Evolutionary conservation across 2,888 invertebrate species (phyloP).

Genomic region (Tipula helvola): DNA sequence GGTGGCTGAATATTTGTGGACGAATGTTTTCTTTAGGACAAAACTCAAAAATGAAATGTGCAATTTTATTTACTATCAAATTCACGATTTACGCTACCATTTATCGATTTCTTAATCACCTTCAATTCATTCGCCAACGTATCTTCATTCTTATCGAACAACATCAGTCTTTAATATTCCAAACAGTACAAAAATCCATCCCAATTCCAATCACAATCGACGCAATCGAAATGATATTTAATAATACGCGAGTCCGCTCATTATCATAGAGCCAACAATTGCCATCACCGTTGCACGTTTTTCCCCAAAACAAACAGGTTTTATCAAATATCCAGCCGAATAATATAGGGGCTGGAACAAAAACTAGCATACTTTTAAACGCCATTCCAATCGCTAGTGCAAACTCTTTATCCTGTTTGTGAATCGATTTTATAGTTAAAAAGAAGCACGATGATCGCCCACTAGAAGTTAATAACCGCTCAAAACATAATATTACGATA

Average conservation of each 20-base stretch:
- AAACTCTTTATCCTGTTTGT: conserved; percentile 49
- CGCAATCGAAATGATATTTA: conserved; percentile 45
- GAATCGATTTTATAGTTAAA: conserved; percentile 24
- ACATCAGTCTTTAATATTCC: not conserved
- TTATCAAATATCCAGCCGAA: not conserved
- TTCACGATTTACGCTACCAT: not conserved
- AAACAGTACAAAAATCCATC: conserved; percentile 17
- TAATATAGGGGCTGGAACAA: not conserved
- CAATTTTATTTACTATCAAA: not conserved
- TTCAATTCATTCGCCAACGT: not conserved
- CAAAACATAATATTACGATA: conserved; percentile 39
- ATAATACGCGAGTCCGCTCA: conserved; percentile 30
- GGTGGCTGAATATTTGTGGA: too few relatives aligned
- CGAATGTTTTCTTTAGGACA: too few relatives aligned
- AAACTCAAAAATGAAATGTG: not conserved
- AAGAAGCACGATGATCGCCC: not conserved
- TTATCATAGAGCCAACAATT: conserved; percentile 23
- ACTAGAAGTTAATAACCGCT: not conserved
- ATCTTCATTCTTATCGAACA: not conserved
- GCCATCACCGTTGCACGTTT: not conserved
- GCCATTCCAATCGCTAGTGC: conserved; percentile 46
- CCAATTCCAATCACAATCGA: conserved; percentile 28
- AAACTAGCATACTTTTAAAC: conserved; percentile 39
- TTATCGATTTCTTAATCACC: not conserved
- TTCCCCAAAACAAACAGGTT: not conserved